These are phyloP conservation scores for Andrena bicolor DNA, from an alignment of 2,888 invertebrate species.

Conservation along the genomic window DNA sequence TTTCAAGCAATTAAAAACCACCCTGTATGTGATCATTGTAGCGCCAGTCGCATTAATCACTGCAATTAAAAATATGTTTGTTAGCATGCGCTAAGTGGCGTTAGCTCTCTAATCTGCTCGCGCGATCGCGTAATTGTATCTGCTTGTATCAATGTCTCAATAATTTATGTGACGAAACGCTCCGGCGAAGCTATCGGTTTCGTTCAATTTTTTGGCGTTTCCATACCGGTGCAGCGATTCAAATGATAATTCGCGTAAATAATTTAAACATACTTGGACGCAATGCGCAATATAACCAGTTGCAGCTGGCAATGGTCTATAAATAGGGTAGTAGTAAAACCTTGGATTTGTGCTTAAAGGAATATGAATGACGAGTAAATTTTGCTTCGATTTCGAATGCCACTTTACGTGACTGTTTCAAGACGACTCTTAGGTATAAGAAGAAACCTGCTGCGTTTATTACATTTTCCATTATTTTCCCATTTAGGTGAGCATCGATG, in stretches of 20 bases:
- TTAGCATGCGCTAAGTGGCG: conserved; percentile 24
- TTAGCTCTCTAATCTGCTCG: conserved; percentile 27
- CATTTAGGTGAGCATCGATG: not conserved
- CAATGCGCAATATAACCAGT: not conserved
- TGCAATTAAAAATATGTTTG: conserved; percentile 40
- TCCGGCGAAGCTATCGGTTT: not conserved
- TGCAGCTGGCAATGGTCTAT: not conserved
- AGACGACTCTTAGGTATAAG: not conserved
- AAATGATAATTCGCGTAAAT: not conserved
- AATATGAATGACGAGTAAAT: conserved; percentile 2
- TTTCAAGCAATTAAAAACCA: not conserved
- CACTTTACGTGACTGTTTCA: not conserved
- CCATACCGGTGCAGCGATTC: not conserved
- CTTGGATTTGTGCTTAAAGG: not conserved
- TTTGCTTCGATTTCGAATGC: not conserved
- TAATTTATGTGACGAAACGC: conserved; percentile 22
- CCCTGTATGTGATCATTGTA: conserved; percentile 10
- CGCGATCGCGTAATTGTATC: conserved; percentile 35
- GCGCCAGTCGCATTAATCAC: conserved; percentile 29
- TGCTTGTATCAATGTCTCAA: conserved; percentile 15
- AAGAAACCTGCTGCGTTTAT: not conserved
- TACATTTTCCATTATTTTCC: not conserved
- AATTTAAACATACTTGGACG: conserved; percentile 7
- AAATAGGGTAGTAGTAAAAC: conserved; percentile 1
- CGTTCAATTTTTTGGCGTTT: not conserved